phyloP scores from a whole-genome alignment of 2,888 invertebrate species.

The Allophyes oxyacanthae region DNA sequence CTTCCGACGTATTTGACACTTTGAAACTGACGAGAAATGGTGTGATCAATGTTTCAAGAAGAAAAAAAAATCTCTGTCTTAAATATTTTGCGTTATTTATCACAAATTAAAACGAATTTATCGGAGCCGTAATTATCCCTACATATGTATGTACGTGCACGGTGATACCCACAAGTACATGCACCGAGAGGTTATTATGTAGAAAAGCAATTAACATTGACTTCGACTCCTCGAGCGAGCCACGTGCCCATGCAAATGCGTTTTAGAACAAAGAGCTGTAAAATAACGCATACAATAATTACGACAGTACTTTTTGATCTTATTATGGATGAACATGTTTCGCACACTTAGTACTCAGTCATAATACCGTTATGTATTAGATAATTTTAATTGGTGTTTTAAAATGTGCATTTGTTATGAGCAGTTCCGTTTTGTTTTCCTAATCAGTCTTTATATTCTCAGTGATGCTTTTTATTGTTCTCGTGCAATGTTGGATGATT shows the following conservation, averaged over 20 bases:
- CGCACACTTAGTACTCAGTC: conserved; percentile 53
- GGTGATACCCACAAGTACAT: conserved; percentile 34
- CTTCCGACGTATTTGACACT: too few species aligned
- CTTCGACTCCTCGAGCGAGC: conserved; percentile 43
- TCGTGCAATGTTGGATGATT: conserved; percentile 41
- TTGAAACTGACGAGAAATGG: too few species aligned
- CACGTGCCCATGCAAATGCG: conserved; percentile 71
- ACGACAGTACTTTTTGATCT: conserved; percentile 68
- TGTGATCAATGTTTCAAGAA: too few species aligned
- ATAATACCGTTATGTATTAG: conserved; percentile 43
- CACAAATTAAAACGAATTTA: conserved; percentile 10
- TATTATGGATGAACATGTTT: conserved; percentile 65
- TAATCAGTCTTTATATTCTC: conserved; percentile 37
- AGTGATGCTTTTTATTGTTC: conserved; percentile 37
- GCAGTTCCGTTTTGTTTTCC: conserved; percentile 35
- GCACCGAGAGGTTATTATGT: conserved; percentile 54
- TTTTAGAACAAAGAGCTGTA: conserved; percentile 73
- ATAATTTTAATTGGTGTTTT: conserved; percentile 51
- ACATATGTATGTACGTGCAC: conserved; percentile 9
- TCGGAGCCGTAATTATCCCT: conserved; percentile 15
- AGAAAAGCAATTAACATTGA: conserved; percentile 66
- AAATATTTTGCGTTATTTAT: not conserved
- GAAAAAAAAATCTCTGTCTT: too few species aligned
- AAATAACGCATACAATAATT: conserved; percentile 68
- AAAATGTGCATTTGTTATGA: conserved; percentile 33